phyloP scores from a whole-genome alignment of 1,140 invertebrate species.

The Drosophila sulfurigaster region DNA sequence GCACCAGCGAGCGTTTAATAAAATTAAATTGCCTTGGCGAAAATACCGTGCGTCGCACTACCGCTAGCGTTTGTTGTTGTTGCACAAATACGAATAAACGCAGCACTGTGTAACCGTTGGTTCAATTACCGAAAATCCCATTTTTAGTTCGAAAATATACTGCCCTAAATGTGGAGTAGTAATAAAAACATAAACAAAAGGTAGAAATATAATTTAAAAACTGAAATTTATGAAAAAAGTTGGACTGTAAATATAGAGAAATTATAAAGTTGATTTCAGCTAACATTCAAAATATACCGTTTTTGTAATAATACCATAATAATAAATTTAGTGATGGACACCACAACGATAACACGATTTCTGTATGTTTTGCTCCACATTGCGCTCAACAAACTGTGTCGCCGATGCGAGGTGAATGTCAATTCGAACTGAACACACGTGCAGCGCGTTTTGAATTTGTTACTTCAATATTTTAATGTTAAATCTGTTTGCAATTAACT shows the following conservation, averaged over 20 bases:
- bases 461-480: slow-evolving; percentile 42
- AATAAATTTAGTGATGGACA: no score
- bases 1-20: slow-evolving; percentile 30
- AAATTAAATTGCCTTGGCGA: slow-evolving; percentile 27
- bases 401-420: slow-evolving; percentile 36
- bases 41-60: slow-evolving; percentile 26
- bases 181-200: no score
- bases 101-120: not conserved
- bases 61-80: slow-evolving; percentile 17
- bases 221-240: no score
- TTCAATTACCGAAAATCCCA: not conserved
- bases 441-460: slow-evolving; percentile 22
- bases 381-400: not conserved
- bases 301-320: no score
- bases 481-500: slow-evolving; percentile 20
- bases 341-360: no score
- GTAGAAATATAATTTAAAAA: no score
- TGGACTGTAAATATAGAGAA: no score
- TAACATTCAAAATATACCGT: no score
- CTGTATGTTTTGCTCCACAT: no score
- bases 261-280: no score
- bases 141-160: not conserved
- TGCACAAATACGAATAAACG: not conserved
- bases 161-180: no score
- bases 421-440: slow-evolving; percentile 56